Conservation (phyloP, 2,888 invertebrate species). For the Dexiosoma caninum region DNA sequence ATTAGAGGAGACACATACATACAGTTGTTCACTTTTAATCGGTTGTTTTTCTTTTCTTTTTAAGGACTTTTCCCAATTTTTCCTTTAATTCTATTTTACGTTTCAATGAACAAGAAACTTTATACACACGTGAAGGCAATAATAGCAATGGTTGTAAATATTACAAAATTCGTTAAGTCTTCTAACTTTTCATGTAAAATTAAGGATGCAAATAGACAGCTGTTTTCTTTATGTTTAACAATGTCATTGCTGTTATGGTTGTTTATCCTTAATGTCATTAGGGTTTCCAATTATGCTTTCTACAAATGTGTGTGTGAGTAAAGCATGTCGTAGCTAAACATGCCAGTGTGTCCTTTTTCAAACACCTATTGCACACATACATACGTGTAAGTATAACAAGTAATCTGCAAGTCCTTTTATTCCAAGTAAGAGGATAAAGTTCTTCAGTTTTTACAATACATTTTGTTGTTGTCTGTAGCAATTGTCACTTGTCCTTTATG, state of each 20-base stretch:
- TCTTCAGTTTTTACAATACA: background rate
- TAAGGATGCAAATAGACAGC: slow-evolving; percentile 66
- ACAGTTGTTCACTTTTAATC: background rate
- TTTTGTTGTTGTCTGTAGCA: slow-evolving; percentile 20
- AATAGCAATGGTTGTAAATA: background rate
- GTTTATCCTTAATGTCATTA: slow-evolving; percentile 10
- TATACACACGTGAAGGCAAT: background rate
- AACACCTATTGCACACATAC: background rate
- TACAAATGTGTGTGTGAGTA: background rate
- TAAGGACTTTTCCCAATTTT: background rate
- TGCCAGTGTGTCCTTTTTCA: background rate
- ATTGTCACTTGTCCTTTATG: slow-evolving; percentile 34
- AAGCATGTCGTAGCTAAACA: background rate
- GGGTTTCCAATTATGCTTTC: background rate
- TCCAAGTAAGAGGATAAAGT: slow-evolving; percentile 23
- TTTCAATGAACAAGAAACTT: slow-evolving; percentile 22
- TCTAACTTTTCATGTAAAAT: slow-evolving; percentile 52
- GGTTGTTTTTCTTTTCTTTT: background rate
- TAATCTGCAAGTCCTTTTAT: background rate
- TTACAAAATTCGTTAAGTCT: slow-evolving; percentile 11
- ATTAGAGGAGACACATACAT: background rate
- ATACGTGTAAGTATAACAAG: background rate
- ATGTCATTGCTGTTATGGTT: slow-evolving; percentile 42
- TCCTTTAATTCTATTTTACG: background rate
- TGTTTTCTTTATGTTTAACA: slow-evolving; percentile 57